Evolutionary conservation across 2,797 vertebrate genomes (phyloP).

Genomic region (Sebastes itinus): DNA sequence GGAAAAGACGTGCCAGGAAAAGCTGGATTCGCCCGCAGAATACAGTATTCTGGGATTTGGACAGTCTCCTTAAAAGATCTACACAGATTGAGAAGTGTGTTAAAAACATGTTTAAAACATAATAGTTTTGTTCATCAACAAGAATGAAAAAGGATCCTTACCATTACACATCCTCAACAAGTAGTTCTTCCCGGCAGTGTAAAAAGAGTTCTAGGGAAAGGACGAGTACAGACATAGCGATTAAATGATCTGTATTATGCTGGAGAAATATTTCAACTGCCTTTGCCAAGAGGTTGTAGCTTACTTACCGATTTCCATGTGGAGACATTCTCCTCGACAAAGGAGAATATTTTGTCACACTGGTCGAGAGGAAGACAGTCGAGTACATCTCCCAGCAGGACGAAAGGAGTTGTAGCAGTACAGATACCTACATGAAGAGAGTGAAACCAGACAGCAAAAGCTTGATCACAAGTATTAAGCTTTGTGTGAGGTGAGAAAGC

Average conservation of each 20-base stretch:
- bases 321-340: conserved; percentile 97
- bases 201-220: conserved; percentile 91
- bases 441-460: neutral
- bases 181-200: conserved; percentile 98
- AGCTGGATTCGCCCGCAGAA: conserved; percentile 99
- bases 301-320: conserved; percentile 95
- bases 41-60: conserved; percentile 98
- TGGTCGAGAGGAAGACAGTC: conserved; percentile 97
- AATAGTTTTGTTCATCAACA: neutral
- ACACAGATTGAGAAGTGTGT: conserved; percentile 23
- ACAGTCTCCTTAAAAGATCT: conserved; percentile 96
- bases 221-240: neutral
- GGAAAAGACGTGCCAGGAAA: conserved; percentile 96
- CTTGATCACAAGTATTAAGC: neutral
- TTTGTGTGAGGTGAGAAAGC: neutral
- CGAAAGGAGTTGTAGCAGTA: conserved; percentile 94
- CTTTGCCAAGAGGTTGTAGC: neutral
- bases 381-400: conserved; percentile 94
- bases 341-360: conserved; percentile 97
- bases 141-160: conserved; percentile 68
- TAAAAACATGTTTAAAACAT: neutral
- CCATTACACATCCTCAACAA: conserved; percentile 98
- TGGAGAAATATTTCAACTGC: neutral
- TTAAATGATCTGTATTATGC: neutral
- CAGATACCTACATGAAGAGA: conserved; percentile 87